Conservation (phyloP, 2,888 invertebrate genomes). For the Stegana nigrithorax region DNA sequence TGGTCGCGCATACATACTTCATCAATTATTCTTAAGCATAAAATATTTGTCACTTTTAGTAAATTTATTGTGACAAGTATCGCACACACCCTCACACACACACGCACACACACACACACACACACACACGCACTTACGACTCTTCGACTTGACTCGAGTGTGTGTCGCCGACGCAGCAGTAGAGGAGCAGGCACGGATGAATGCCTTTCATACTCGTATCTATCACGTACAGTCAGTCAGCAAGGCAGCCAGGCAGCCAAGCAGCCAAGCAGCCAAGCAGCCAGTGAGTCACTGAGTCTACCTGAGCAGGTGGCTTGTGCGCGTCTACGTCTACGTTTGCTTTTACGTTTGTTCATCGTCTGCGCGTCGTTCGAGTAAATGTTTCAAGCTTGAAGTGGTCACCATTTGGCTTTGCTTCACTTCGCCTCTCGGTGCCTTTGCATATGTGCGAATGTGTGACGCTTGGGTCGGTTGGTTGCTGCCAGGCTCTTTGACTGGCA, state of each 20-base stretch:
- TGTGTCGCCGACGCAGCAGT: background rate
- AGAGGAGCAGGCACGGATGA: background rate
- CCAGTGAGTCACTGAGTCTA: background rate
- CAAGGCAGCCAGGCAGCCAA: background rate
- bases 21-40: constrained; percentile 63
- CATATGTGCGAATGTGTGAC: too few relatives aligned
- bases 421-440: too few relatives aligned
- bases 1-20: constrained; percentile 55
- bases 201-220: constrained; percentile 36
- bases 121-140: background rate
- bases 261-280: too few relatives aligned
- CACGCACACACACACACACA: background rate
- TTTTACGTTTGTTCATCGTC: background rate
- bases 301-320: too few relatives aligned
- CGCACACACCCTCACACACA: constrained; percentile 15
- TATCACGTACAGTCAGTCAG: constrained; percentile 48
- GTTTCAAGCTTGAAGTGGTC: constrained; percentile 46
- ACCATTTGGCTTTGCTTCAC: constrained; percentile 46
- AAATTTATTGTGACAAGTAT: constrained; percentile 60
- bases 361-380: constrained; percentile 11
- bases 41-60: constrained; percentile 64
- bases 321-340: background rate
- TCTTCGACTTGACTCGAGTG: background rate
- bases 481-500: too few relatives aligned
- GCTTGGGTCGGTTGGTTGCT: too few relatives aligned